These are phyloP conservation scores for Aphidius colemani DNA, from an alignment of 2,888 invertebrate genomes.

Conservation along the genomic window DNA sequence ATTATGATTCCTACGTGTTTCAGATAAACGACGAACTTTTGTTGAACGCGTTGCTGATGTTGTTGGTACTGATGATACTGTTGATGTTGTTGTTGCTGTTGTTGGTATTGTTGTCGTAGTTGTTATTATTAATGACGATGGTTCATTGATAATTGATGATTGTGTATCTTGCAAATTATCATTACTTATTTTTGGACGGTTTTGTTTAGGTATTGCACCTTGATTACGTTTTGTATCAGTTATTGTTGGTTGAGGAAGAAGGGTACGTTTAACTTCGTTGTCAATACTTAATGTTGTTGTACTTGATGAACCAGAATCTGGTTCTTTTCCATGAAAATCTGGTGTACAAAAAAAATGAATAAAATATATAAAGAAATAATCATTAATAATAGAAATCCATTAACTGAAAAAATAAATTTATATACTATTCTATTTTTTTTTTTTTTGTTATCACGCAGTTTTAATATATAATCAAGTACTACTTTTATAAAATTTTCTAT, in stretches of 20 bases:
- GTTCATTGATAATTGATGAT: slow-evolving; percentile 47
- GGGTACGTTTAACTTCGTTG: slow-evolving; percentile 61
- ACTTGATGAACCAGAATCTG: slow-evolving; percentile 63
- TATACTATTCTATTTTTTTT: too few species aligned
- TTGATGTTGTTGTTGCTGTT: slow-evolving; percentile 47
- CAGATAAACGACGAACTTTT: slow-evolving; percentile 25
- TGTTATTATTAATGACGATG: slow-evolving; percentile 46
- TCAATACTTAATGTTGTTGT: slow-evolving; percentile 60
- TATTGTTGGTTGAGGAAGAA: slow-evolving; percentile 61
- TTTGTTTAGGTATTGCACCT: slow-evolving; percentile 75
- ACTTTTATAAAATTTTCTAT: neutral
- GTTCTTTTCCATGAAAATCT: slow-evolving; percentile 61
- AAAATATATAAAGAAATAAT: neutral
- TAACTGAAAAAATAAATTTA: neutral
- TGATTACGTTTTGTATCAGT: slow-evolving; percentile 67
- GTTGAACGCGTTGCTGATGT: slow-evolving; percentile 50
- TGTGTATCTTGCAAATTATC: slow-evolving; percentile 59
- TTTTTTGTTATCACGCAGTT: too few species aligned
- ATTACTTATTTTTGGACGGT: slow-evolving; percentile 58
- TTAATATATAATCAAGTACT: neutral
- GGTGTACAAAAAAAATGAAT: slow-evolving; percentile 28
- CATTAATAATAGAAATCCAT: neutral
- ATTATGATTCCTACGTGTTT: slow-evolving; percentile 26
- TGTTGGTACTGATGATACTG: slow-evolving; percentile 59
- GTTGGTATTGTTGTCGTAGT: too few species aligned